Evolutionary conservation across 2,888 invertebrate genomes (phyloP), one percentile per base, ranked within the genome.

Genomic region (Apodemia hepburni): DNA sequence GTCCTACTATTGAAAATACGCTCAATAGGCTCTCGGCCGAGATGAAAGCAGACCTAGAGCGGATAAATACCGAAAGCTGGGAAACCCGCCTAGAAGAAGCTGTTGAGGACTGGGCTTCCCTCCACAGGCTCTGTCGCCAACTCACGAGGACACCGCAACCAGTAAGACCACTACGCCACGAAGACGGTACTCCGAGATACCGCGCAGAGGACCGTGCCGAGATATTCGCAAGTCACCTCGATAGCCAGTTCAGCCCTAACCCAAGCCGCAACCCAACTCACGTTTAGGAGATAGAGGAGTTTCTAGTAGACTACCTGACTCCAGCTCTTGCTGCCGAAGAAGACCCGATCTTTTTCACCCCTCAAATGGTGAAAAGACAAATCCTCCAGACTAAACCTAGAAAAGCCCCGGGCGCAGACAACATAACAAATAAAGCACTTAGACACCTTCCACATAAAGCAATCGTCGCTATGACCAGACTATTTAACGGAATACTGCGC

Each of bases 331-430:
- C 3, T 0, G 6, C 45, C 2, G 2, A 61, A 8, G 59, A 60
- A 0, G 61, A 63, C 47, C 60, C 65, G 7, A 27, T 65, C 3
- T 18, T 63, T 51, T 64, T 69, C 49, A 58, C 67, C 2, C 68
- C 68, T 2, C 4, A 29, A 8, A 33, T 33, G 33, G 33, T 33
- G 0, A 33, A 33, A 33, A 3, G 8, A 0, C 33, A 33, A 8
- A 33, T 33, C 0, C 7, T 5, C 0, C 3, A 42, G 0, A 7
- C 57, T 2, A 64, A 63, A 11, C 61, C 47, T 9, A 45, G 42
- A 1, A 72, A 70, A n/a, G 69, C 71, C 27, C 67, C 73, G 0
- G 70, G 69, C 2, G 18, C 58, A 0, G 70, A 71, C 33, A 42
- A 58, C 0, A 61, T 72, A 9, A 29, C 70, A 0, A 66, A 63